Base-by-base conservation (phyloP, 2,797 vertebrate species). In the Siniperca obscura region DNA sequence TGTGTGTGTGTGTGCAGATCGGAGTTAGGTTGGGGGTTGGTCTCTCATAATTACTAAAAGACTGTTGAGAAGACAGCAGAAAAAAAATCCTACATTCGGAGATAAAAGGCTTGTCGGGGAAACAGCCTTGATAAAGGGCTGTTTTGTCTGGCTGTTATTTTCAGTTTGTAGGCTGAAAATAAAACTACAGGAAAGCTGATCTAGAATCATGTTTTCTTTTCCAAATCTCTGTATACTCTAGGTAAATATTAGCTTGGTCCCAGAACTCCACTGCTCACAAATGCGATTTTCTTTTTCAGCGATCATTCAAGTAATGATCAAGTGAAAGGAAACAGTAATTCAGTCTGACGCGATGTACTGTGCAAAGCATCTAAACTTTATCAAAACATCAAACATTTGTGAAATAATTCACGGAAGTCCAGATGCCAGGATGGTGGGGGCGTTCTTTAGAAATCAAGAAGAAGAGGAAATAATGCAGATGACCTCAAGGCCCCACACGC, bases 1-100 rank as follows among this genome's bases (percentile, higher is more conserved):
- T 62, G 79, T 65, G 70, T 76, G 76, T 65, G 71, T 38, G 75
- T 36, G 84, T 27, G 71, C 7, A 42, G 42, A 48, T 53, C 34
- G 53, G 50, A 21, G 25, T 60, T 68, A 27, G 56, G 74, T 50
- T 68, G 74, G 87, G 87, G 87, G 87, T 86, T 82, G 86, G 83
- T 90, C 44, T 66, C 19, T 87, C 81, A 70, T 89, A 90, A 90
- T 92, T 85, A 86, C 79, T 80, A 81, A 89, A 86, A 77, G 67
- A 81, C 73, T 17, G 48, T 74, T 52, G 59, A 74, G 71, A 79
- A 22, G 65, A 76, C 62, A 67, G 46, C 1, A 72, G 38, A 74
- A n/a, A 59, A 61, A 30, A 38, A 89, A 72, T 59, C 36, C 1
- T 57, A 59, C 61, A 50, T 82, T 76, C 59, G 27, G 55, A 66